Base-by-base conservation (phyloP, 2,797 vertebrate genomes). In the Percopsis omiscomaycus region DNA sequence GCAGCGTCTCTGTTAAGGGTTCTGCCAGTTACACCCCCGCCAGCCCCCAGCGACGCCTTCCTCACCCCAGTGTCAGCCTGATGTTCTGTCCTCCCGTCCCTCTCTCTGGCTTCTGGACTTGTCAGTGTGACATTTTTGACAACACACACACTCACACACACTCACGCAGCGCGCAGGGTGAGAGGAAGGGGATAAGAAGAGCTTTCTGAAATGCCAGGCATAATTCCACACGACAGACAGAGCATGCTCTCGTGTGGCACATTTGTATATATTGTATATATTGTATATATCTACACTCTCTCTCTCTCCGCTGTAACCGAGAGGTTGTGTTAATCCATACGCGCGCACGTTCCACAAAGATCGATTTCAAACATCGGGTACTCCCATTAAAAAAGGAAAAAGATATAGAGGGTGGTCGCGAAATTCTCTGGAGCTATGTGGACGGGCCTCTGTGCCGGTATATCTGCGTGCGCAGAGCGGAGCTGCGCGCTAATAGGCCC, bases 171-270 rank as follows among this genome's bases (percentile, higher is more conserved):
- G 53, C 47, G 11, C 58, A 49, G 10, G 6, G 5, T 12, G 52
- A 30, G 1, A 16, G 15, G 32, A 14, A n/a, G 30, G 58, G 58
- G 71, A 80, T 78, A 78, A 81, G 78, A 64, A 66, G 51, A 65
- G 67, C 68, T 73, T 73, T 80, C 57, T 73, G 65, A 89, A 87
- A 88, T 84, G 82, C 69, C 81, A 85, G 79, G 78, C 61, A 62
- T 73, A 79, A 84, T 79, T 81, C 68, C 57, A 70, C 60, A 71
- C 64, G 70, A 74, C 62, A 54, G 55, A 72, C 68, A 48, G 60
- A 45, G 70, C 67, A 52, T 55, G 57, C 51, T 50, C 48, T 63
- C 48, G 42, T 45, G 59, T 13, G 52, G 69, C 65, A 68, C 66
- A 42, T 37, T 13, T 61, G 60, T 5, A 51, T 16, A 6, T 22